These are phyloP conservation scores for Naja naja DNA, from an alignment of 2,113 vertebrate species.

Conservation along the genomic window DNA sequence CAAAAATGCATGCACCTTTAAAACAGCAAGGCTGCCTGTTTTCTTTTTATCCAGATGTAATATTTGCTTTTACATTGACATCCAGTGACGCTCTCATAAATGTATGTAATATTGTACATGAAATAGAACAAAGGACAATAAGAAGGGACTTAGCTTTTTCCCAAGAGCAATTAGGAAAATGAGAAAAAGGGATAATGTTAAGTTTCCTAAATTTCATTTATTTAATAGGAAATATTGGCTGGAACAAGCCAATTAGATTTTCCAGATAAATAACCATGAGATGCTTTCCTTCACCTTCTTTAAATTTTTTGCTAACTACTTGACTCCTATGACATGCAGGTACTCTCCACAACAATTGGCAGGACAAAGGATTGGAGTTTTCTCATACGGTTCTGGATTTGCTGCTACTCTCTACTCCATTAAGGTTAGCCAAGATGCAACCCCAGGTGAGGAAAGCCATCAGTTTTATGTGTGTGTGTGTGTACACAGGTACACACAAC, in stretches of 20 bases:
- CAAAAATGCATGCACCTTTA: neutral
- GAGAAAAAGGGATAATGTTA: neutral
- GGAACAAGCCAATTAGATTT: neutral
- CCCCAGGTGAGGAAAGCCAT: conserved; percentile 78
- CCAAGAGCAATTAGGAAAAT: neutral
- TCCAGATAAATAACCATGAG: neutral
- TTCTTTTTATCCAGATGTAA: neutral
- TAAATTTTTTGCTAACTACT: neutral
- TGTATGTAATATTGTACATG: neutral
- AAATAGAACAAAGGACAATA: neutral
- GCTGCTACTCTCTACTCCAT: conserved; percentile 93
- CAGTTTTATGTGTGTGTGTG: neutral
- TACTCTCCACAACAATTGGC: conserved; percentile 81
- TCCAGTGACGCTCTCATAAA: neutral
- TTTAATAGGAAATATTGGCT: neutral
- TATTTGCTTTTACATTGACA: neutral
- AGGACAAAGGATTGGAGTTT: conserved; percentile 88
- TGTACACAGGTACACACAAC: neutral
- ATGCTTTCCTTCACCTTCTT: neutral
- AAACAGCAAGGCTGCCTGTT: neutral
- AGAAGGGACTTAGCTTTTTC: neutral
- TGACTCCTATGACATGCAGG: conserved; percentile 61
- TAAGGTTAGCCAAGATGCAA: conserved; percentile 89
- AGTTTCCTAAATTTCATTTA: neutral
- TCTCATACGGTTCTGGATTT: conserved; percentile 97